Evolutionary conservation across 2,797 vertebrate species (phyloP).

Genomic region (Poliocrania exsul): DNA sequence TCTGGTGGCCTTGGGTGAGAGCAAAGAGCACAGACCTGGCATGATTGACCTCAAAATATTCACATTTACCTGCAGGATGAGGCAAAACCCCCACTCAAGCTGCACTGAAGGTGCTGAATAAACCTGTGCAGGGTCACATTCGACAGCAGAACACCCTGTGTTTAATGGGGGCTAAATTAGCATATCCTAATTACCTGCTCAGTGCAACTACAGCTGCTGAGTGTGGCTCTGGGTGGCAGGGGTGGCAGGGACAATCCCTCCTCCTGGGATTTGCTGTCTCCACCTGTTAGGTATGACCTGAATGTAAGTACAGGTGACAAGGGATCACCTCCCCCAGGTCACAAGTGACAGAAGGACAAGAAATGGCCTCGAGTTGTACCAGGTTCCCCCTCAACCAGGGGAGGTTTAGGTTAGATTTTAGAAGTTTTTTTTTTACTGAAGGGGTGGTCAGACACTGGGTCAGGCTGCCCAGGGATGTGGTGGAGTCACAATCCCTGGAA

Average conservation of each 20-base stretch:
- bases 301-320: fast-evolving
- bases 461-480: background rate
- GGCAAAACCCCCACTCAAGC: background rate
- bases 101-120: background rate
- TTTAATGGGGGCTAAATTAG: background rate
- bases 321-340: background rate
- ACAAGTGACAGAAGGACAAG: background rate
- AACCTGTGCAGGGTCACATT: fast-evolving
- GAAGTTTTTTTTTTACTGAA: background rate
- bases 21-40: background rate
- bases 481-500: background rate
- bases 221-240: background rate
- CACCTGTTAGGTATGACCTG: fast-evolving
- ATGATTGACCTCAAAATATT: fast-evolving
- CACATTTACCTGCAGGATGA: background rate
- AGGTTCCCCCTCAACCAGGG: background rate
- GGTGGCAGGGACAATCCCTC: background rate
- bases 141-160: background rate
- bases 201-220: fast-evolving
- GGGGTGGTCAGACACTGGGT: background rate
- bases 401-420: background rate
- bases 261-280: background rate
- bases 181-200: background rate
- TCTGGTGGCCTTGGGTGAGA: background rate
- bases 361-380: background rate